A percentile compares a stretch with the other conserved stretches of the same genome.
These are phyloP conservation scores for Phrynocephalus vlangalii DNA, from an alignment of 2,797 vertebrate species.

Conservation along the genomic window DNA sequence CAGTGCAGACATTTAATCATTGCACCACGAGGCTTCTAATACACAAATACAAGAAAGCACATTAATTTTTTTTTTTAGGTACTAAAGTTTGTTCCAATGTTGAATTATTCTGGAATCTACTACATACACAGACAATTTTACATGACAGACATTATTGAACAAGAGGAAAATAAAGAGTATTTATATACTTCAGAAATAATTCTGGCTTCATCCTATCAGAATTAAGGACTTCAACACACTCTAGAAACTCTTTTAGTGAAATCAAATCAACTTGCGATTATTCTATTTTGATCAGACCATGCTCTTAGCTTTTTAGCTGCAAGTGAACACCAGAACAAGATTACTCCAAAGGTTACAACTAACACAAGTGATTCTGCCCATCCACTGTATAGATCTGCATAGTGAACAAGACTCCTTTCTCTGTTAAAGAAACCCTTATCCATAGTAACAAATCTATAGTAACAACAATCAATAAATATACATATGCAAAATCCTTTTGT, in stretches of 20 bases:
- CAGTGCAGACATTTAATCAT: too few species aligned
- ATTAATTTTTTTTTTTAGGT: background rate
- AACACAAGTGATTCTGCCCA: background rate
- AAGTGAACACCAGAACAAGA: background rate
- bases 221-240: background rate
- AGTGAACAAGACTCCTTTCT: too few species aligned
- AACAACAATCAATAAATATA: background rate
- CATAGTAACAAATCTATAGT: background rate
- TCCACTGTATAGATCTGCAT: background rate
- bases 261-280: background rate
- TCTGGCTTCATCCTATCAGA: background rate
- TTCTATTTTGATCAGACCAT: background rate
- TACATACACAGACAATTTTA: constrained; percentile 12
- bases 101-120: background rate
- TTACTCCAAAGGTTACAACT: background rate
- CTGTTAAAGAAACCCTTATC: background rate
- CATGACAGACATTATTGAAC: constrained; percentile 28
- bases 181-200: constrained; percentile 57
- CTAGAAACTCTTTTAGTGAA: background rate
- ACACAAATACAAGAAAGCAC: background rate
- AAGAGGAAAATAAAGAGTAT: constrained; percentile 19
- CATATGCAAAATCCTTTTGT: background rate
- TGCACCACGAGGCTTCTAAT: too few species aligned
- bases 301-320: background rate
- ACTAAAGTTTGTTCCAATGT: background rate